Evolutionary conservation across 2,888 invertebrate genomes (phyloP).

Genomic region (Mesodorylaimus sp.): DNA sequence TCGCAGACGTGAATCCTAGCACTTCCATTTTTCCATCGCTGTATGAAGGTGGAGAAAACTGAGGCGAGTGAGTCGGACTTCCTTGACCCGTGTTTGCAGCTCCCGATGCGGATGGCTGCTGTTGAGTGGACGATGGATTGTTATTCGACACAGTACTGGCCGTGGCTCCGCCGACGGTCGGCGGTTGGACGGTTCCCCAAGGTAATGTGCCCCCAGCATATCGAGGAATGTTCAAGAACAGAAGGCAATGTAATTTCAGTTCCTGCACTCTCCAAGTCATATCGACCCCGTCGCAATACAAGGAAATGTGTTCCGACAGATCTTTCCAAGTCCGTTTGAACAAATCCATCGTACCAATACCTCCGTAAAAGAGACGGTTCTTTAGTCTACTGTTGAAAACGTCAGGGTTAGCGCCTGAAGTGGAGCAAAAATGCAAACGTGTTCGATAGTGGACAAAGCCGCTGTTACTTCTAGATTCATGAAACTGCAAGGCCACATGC

Average conservation of each 20-base stretch:
- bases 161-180: too few species aligned
- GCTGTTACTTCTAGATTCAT: constrained; percentile 55
- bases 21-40: constrained; percentile 93
- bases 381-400: constrained; percentile 86
- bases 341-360: constrained; percentile 80
- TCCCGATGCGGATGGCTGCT: constrained; percentile 5
- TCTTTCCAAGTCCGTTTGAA: constrained; percentile 90
- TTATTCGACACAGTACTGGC: too few species aligned
- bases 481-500: constrained; percentile 91
- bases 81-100: constrained; percentile 10
- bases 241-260: constrained; percentile 80
- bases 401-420: constrained; percentile 84
- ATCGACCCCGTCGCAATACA: constrained; percentile 83
- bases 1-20: constrained; percentile 88
- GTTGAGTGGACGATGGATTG: too few species aligned
- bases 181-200: constrained; percentile 16
- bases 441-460: too few species aligned
- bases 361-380: constrained; percentile 93
- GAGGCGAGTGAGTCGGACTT: constrained; percentile 41
- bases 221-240: constrained; percentile 92
- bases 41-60: constrained; percentile 51
- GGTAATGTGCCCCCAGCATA: constrained; percentile 34
- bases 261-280: constrained; percentile 74
- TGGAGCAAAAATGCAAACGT: too few species aligned
- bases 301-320: constrained; percentile 56